Conservation (phyloP, 2,113 vertebrate species). For the Rhinopithecus roxellana region DNA sequence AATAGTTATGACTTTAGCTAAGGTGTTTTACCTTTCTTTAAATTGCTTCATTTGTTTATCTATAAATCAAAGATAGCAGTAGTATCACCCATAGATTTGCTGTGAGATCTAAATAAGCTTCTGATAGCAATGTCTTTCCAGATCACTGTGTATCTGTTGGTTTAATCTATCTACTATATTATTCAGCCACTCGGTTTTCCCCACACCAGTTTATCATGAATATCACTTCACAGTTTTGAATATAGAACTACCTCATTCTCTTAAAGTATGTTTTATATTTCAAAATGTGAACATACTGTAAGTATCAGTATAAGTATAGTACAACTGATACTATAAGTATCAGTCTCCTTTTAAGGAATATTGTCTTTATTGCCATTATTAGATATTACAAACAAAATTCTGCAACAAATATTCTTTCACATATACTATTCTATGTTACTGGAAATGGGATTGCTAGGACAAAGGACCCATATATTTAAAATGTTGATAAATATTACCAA, state of each 20-base stretch:
- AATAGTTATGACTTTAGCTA: not conserved
- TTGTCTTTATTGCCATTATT: not conserved
- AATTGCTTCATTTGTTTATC: not conserved
- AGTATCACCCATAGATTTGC: not conserved
- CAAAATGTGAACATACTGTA: not conserved
- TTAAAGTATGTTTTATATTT: not conserved
- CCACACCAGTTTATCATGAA: not conserved
- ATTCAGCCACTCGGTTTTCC: not conserved
- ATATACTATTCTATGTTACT: not conserved
- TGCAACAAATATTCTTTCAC: not conserved
- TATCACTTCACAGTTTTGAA: not conserved
- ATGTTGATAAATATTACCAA: not conserved
- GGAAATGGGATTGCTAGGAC: not conserved
- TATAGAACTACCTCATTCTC: not conserved
- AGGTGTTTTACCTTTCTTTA: not conserved
- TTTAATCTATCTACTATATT: not conserved
- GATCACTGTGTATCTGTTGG: not conserved
- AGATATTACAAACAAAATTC: not conserved
- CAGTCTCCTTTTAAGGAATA: not conserved
- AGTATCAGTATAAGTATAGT: not conserved
- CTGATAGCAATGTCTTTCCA: not conserved
- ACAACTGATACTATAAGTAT: not conserved
- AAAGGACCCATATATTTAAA: not conserved
- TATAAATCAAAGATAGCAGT: not conserved
- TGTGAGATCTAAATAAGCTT: not conserved